A percentile compares a stretch with the other conserved stretches of the same genome.
phyloP scores from a whole-genome alignment of 2,113 vertebrate species.

The Indicator indicator region DNA sequence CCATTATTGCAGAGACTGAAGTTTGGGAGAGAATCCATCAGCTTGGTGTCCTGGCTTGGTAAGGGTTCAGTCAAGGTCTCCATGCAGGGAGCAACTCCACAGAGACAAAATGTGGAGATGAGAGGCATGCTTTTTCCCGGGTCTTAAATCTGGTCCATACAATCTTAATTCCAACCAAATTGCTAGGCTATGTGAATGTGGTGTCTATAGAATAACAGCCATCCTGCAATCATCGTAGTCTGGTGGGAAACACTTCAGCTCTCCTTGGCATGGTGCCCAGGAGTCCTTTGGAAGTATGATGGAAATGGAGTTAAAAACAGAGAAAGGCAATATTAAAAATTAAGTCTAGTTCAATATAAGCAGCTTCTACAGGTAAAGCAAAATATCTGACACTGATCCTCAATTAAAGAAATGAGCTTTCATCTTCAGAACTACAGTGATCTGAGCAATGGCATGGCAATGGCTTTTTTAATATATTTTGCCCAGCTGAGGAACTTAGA shows the following conservation, averaged over 20 bases:
- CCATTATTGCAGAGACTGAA: not conserved
- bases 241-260: not conserved
- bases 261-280: not conserved
- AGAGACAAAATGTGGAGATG: not conserved
- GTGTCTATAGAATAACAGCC: not conserved
- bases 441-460: not conserved
- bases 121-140: not conserved
- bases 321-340: not conserved
- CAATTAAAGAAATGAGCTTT: not conserved
- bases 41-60: not conserved
- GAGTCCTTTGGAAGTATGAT: not conserved
- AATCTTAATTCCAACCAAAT: not conserved
- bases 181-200: not conserved
- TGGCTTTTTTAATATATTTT: not conserved
- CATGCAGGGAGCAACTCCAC: not conserved
- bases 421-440: not conserved
- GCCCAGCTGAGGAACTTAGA: not conserved
- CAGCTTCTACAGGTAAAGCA: not conserved
- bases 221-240: fast-evolving
- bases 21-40: not conserved
- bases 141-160: not conserved
- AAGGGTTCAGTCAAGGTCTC: not conserved
- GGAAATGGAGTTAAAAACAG: not conserved
- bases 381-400: not conserved
- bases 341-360: not conserved